Percentiles rank a stretch among this genome's conserved stretches.
Evolutionary conservation across 2,797 vertebrate species (phyloP).

Genomic region (Benthosema pterotum): DNA sequence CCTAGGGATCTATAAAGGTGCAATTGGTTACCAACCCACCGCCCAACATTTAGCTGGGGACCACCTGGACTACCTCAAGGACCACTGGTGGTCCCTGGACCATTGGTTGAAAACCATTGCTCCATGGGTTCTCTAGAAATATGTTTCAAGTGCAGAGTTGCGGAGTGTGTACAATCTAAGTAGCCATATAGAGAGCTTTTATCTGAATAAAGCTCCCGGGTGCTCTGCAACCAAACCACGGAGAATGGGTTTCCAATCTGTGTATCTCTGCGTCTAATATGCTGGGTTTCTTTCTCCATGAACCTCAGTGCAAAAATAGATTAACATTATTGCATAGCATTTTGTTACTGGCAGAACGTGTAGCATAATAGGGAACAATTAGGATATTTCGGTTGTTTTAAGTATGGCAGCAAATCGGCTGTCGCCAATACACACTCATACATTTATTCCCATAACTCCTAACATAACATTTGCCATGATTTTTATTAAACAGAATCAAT

Average conservation of each 20-base stretch:
- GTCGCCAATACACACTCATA: not conserved
- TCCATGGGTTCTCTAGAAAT: slow-evolving; percentile 45
- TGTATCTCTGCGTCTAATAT: not conserved
- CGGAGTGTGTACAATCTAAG: slow-evolving; percentile 35
- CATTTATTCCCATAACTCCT: too few relatives aligned
- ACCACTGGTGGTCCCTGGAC: too few relatives aligned
- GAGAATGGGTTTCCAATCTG: not conserved
- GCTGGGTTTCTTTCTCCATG: not conserved
- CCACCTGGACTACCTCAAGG: too few relatives aligned
- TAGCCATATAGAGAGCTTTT: slow-evolving; percentile 46
- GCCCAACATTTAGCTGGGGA: too few relatives aligned
- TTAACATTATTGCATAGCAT: not conserved
- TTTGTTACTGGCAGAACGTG: not conserved
- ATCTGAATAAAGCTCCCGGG: slow-evolving; percentile 17
- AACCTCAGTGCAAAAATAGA: too few relatives aligned
- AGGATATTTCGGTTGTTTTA: not conserved
- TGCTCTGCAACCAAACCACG: not conserved
- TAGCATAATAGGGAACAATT: not conserved
- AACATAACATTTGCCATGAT: slow-evolving; percentile 9
- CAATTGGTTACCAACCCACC: too few relatives aligned
- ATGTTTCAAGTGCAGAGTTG: slow-evolving; percentile 19
- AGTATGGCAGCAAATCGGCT: not conserved
- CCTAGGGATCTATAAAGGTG: too few relatives aligned
- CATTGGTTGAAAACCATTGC: too few relatives aligned
- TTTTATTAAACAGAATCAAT: slow-evolving; percentile 13